These are phyloP conservation scores for Isoperla grammatica DNA, from an alignment of 2,888 invertebrate genomes.

Conservation along the genomic window DNA sequence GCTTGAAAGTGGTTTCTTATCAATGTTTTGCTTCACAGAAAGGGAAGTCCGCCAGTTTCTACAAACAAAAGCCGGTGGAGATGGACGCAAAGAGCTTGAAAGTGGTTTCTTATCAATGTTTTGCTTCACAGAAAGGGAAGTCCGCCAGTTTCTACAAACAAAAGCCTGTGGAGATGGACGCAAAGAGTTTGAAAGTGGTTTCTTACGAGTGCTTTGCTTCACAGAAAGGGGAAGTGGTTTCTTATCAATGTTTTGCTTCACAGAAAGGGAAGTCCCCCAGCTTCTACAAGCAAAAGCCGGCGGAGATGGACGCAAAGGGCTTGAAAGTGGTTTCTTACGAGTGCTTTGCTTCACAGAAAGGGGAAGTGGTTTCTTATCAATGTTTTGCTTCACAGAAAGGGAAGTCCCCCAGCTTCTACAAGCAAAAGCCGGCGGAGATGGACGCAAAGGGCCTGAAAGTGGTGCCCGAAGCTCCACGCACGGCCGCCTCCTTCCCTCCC, in stretches of 20 bases:
- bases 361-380: no score
- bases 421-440: conserved; percentile 66
- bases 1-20: conserved; percentile 66
- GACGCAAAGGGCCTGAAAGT: conserved; percentile 64
- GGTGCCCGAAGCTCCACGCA: conserved; percentile 76
- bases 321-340: conserved; percentile 70
- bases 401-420: conserved; percentile 74
- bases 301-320: conserved; percentile 67
- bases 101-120: no score
- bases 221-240: no score
- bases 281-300: conserved; percentile 68
- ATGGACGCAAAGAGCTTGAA: conserved; percentile 66
- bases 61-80: conserved; percentile 66
- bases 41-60: conserved; percentile 75
- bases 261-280: conserved; percentile 79
- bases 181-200: conserved; percentile 59
- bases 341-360: no score
- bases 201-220: no score
- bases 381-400: conserved; percentile 57
- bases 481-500: conserved; percentile 63
- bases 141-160: conserved; percentile 73
- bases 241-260: no score
- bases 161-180: conserved; percentile 68
- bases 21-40: no score
- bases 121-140: conserved; percentile 83